phyloP scores from a whole-genome alignment of 1,140 invertebrate species.

The Aculops lycopersici region DNA sequence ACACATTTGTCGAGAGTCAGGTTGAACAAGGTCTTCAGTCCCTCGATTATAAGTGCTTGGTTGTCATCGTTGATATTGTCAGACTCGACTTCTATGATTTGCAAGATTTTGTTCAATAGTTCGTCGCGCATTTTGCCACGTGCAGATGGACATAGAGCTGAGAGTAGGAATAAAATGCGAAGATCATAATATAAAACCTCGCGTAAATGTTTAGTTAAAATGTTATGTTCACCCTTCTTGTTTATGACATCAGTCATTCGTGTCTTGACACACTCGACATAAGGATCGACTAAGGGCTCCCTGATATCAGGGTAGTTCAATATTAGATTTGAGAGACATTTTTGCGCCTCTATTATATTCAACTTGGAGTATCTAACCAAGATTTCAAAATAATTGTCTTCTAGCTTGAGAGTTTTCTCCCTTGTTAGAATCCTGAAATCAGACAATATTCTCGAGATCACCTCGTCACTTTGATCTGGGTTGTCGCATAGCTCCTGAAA shows the following conservation, averaged over 20 bases:
- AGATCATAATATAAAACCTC: conserved; percentile 36
- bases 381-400: conserved; percentile 29
- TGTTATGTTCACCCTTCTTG: not conserved
- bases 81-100: conserved; percentile 9
- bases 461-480: no score
- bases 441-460: not conserved
- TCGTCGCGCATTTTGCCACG: conserved; percentile 33
- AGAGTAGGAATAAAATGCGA: conserved; percentile 53
- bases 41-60: conserved; percentile 37
- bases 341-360: conserved; percentile 33
- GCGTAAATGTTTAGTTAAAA: not conserved
- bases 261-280: conserved; percentile 35
- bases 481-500: no score
- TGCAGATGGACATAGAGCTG: conserved; percentile 35
- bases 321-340: conserved; percentile 57
- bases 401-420: conserved; percentile 34
- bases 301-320: conserved; percentile 40
- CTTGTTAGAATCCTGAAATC: conserved; percentile 16
- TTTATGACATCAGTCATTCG: conserved; percentile 20
- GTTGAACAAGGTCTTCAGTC: conserved; percentile 64
- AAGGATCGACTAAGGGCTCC: conserved; percentile 30
- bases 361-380: conserved; percentile 29
- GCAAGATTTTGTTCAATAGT: conserved; percentile 34
- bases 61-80: conserved; percentile 22
- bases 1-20: conserved; percentile 29